phyloP scores from a whole-genome alignment of 2,797 vertebrate genomes.

The Helostoma temminkii region DNA sequence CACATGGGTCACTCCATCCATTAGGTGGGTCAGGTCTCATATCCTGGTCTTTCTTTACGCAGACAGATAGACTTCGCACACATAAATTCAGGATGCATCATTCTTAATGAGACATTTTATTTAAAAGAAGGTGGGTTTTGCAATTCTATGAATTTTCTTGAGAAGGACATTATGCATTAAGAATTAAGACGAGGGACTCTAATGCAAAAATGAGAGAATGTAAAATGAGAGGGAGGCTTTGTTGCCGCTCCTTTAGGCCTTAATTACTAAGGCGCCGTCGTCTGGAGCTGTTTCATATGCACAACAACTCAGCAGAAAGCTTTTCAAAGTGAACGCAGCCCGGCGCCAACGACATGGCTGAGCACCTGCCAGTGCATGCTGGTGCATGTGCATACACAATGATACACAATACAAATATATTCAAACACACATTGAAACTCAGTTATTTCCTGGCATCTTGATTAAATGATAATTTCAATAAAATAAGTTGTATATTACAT shows the following conservation, averaged over 20 bases:
- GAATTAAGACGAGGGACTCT: slow-evolving; percentile 51
- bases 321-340: slow-evolving; percentile 74
- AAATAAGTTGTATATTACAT: slow-evolving; percentile 4
- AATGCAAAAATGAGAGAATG: slow-evolving; percentile 63
- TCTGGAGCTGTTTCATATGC: slow-evolving; percentile 75
- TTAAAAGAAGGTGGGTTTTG: slow-evolving; percentile 47
- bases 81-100: slow-evolving; percentile 17
- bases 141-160: slow-evolving; percentile 54
- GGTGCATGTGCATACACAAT: slow-evolving; percentile 12
- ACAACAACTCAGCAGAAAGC: slow-evolving; percentile 73
- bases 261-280: slow-evolving; percentile 76
- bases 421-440: slow-evolving; percentile 6
- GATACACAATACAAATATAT: slow-evolving; percentile 1
- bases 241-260: slow-evolving; percentile 72
- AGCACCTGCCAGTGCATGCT: slow-evolving; percentile 53
- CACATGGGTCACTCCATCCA: slow-evolving; percentile 65
- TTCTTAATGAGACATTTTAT: slow-evolving; percentile 58
- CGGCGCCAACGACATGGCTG: slow-evolving; percentile 63
- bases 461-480: slow-evolving; percentile 12
- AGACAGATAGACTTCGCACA: slow-evolving; percentile 12
- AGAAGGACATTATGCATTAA: slow-evolving; percentile 65
- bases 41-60: slow-evolving; percentile 35
- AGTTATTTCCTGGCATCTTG: slow-evolving; percentile 31
- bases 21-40: slow-evolving; percentile 58
- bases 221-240: slow-evolving; percentile 73